Percentiles rank a stretch among this genome's conserved stretches.
Conservation (phyloP, 2,797 vertebrate genomes). For the Mareca strepera region DNA sequence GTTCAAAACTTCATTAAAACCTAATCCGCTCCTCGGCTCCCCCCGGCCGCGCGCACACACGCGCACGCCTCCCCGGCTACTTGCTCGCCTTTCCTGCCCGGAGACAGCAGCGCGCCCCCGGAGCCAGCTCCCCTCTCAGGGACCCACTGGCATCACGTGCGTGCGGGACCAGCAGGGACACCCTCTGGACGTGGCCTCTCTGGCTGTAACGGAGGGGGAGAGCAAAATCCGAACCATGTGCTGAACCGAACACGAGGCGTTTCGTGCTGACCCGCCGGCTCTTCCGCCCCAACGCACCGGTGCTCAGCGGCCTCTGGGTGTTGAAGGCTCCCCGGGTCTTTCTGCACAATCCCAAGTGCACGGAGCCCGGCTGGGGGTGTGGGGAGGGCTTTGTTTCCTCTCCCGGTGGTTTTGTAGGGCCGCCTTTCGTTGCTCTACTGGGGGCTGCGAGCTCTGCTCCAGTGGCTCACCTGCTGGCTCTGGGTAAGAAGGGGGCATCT, state of each 20-base stretch:
- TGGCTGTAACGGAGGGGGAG: background rate
- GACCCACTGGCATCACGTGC: background rate
- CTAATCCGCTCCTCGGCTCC: background rate
- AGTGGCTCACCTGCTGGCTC: conserved; percentile 61
- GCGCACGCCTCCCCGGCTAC: background rate
- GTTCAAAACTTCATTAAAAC: conserved; percentile 1
- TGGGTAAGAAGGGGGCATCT: background rate
- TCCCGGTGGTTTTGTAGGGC: background rate
- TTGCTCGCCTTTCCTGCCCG: background rate
- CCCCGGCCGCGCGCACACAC: background rate
- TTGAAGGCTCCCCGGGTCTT: background rate
- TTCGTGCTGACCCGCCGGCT: background rate
- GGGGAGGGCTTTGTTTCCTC: background rate
- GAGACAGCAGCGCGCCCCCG: background rate
- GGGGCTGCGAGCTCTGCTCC: background rate
- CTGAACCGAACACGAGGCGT: background rate
- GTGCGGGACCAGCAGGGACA: background rate
- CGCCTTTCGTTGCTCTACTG: background rate
- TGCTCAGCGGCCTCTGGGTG: background rate
- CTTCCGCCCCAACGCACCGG: background rate
- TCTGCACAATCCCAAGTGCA: background rate
- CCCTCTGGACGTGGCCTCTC: conserved; percentile 35
- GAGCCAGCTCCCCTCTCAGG: background rate
- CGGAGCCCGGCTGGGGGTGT: background rate
- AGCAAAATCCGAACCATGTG: conserved; percentile 27